phyloP scores from a whole-genome alignment of 2,113 vertebrate genomes.

The Penelope pileata region DNA sequence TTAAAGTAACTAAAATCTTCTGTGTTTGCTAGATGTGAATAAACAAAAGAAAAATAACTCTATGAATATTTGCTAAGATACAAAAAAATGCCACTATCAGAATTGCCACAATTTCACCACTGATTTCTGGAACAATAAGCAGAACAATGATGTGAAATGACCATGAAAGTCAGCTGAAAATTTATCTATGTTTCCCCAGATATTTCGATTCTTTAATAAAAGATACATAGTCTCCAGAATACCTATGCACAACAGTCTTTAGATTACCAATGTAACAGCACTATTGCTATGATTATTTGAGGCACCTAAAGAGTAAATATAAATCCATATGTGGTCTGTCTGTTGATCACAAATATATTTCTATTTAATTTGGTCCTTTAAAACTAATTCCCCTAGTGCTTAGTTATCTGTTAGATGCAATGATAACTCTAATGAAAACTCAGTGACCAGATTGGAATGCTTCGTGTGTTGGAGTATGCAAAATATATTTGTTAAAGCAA shows the following conservation, averaged over 20 bases:
- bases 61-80: neutral
- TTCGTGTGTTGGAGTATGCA: neutral
- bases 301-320: neutral
- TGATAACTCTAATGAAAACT: neutral
- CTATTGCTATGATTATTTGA: neutral
- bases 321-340: accelerated
- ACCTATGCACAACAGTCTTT: neutral
- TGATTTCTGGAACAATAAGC: neutral
- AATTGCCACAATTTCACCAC: neutral
- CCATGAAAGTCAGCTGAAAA: neutral
- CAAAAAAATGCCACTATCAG: neutral
- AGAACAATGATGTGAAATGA: neutral
- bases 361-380: neutral
- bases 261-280: neutral
- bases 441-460: neutral
- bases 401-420: neutral
- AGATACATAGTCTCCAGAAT: neutral
- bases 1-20: neutral
- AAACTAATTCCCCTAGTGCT: neutral
- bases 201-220: neutral
- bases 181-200: neutral
- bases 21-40: neutral
- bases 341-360: neutral
- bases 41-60: neutral
- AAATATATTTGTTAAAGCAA: neutral